Base-by-base conservation (phyloP, 1,140 invertebrate genomes). In the Phocides pigmalion region DNA sequence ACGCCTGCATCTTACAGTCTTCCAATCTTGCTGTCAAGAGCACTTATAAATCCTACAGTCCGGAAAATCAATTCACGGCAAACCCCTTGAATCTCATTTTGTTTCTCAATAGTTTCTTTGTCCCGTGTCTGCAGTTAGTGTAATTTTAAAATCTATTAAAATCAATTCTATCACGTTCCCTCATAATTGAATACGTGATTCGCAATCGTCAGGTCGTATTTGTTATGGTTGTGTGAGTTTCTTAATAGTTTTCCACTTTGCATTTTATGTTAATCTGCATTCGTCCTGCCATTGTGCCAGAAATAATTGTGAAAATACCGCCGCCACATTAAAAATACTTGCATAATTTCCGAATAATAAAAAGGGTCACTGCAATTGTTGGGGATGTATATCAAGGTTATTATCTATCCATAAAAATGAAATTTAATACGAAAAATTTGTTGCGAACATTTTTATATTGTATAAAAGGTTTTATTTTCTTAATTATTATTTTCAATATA, bases 181-280 rank as follows among this genome's bases (percentile, higher is more conserved):
- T 62, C 46, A 47, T 77, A 76, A 78, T 81, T 72, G 76, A 79
- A 75, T 72, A 82, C 75, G 71, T 79, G 76, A 72, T 61, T 68
- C 28, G 64, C 62, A 70, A 79, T 70, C 67, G 68, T 67, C 65
- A 68, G 70, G 39, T 25, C 20, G 61, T 75, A 74, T 72, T 79
- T 76, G 73, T 66, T 54, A 80, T 51, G 61, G 63, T 63, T 69
- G 54, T 73, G 64, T 61, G 67, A 70, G 66, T 64, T 71, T 70
- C 70, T 82, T 78, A 58, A 67, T 78, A 77, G 76, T 78, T 69
- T 51, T 49, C 63, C 50, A 65, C 62, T 84, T 77, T 79, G 80
- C 80, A 84, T 81, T 79, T 84, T 79, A 84, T 84, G 71, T 54
- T 61, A 66, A 66, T 66, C 47, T 51, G 49, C 49, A 12, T 37